phyloP scores from a whole-genome alignment of 2,797 vertebrate genomes.

The Tenualosa ilisha region DNA sequence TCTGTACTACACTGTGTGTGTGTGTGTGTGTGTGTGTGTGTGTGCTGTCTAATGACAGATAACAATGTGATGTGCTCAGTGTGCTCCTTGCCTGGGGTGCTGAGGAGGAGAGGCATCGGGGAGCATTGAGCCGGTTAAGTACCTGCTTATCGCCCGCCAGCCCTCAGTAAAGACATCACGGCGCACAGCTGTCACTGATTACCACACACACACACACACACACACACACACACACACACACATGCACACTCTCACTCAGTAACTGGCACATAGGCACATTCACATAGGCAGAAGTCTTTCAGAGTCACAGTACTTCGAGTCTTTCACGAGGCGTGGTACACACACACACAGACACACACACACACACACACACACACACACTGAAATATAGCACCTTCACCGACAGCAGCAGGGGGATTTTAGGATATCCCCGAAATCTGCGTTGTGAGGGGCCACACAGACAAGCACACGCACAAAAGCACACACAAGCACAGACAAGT shows the following conservation, averaged over 20 bases:
- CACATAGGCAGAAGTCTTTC: not conserved
- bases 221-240: not conserved
- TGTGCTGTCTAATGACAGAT: constrained; percentile 48
- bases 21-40: not conserved
- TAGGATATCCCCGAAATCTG: constrained; percentile 31
- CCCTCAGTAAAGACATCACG: constrained; percentile 68
- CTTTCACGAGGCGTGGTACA: not conserved
- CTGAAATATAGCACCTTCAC: not conserved
- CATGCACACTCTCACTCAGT: not conserved
- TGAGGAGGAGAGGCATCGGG: constrained; percentile 59
- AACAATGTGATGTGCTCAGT: constrained; percentile 68
- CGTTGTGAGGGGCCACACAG: not conserved
- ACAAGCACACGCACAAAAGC: not conserved
- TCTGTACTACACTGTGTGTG: not conserved
- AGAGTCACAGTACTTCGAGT: no score
- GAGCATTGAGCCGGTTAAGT: constrained; percentile 71
- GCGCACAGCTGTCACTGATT: constrained; percentile 27
- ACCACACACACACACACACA: not conserved
- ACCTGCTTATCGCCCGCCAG: constrained; percentile 67
- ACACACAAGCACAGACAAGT: not conserved
- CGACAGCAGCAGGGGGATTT: constrained; percentile 38
- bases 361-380: not conserved
- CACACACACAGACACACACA: not conserved
- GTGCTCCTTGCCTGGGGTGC: constrained; percentile 57
- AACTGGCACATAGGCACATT: no score